Base-by-base conservation (phyloP, 1,140 invertebrate genomes). In the Drosophila biarmipes region DNA sequence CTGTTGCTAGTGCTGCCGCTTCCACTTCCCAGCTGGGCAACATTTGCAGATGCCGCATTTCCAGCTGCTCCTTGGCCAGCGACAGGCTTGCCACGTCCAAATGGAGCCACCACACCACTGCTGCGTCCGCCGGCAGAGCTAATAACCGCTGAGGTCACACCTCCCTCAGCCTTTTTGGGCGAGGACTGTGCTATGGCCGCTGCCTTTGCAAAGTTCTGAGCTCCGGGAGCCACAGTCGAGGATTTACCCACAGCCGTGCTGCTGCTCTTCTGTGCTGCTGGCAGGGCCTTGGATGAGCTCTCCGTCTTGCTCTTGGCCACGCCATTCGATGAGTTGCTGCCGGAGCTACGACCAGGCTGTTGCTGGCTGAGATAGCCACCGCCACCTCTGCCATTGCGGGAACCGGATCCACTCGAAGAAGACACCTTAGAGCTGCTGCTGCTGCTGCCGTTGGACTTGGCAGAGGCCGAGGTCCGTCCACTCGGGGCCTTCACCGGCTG, bases 81-180 rank as follows among this genome's bases (percentile, higher is more conserved):
- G 27, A 92, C 79, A 14, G 80, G 78, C 57, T 62, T 92, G 79
- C 93, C 93, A 92, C 87, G 93, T 92, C 61, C 94, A 92, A 62
- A 94, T 69, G 49, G 93, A 73, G 84, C 93, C 49, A 92, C 91
- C 4, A 92, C 91, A 1, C 91, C 54, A 89, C 77, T 55, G 77
- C 81, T 49, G 82, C 78, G n/a, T 68, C 71, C 73, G 90, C 73
- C 58, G 2, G 43, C 38, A 0, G 57, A 42, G n/a, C 19, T 10
- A 10, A 67, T 43, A 4, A 71, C n/a, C 7, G 45, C 29, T 21
- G n/a, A 6, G 11, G 17, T 7, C 10, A n/a, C 29, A 8, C 14
- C 21, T 8, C 46, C 11, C 24, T 92, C 59, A 78, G 73, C 51
- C 37, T 91, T 91, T 19, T 91, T 91, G 12, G 87, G 77, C 1